Percentiles rank a stretch among this genome's conserved stretches.
phyloP scores from a whole-genome alignment of 2,888 invertebrate species.

The Toxonevra muliebris region DNA sequence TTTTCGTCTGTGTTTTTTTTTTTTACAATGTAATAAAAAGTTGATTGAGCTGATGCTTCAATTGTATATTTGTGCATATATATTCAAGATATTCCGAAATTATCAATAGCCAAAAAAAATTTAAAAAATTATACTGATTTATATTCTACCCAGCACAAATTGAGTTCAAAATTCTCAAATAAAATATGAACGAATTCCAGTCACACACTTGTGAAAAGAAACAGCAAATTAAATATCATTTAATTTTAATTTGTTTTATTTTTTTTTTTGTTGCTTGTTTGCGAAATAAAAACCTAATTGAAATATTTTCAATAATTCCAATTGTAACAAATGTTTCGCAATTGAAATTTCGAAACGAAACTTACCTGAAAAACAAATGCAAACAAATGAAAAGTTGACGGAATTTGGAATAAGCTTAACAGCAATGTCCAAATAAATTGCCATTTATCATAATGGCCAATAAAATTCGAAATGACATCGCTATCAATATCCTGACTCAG shows the following conservation, averaged over 20 bases:
- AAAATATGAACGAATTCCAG: too few relatives aligned
- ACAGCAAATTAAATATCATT: background rate
- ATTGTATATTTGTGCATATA: too few relatives aligned
- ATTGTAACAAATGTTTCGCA: too few relatives aligned
- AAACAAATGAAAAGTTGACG: constrained; percentile 73
- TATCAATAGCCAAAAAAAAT: too few relatives aligned
- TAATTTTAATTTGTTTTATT: background rate
- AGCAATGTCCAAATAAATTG: constrained; percentile 70
- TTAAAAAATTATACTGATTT: too few relatives aligned
- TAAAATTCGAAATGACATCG: constrained; percentile 68
- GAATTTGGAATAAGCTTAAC: constrained; percentile 70
- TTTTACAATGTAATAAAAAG: too few relatives aligned
- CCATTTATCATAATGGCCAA: constrained; percentile 72
- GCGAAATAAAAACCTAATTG: background rate
- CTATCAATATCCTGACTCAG: constrained; percentile 60
- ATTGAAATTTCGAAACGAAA: constrained; percentile 11
- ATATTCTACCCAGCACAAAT: too few relatives aligned
- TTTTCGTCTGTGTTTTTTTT: too few relatives aligned
- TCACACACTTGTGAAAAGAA: background rate
- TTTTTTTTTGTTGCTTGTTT: background rate
- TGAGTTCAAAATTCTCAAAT: too few relatives aligned
- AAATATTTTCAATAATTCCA: too few relatives aligned
- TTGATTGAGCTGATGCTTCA: too few relatives aligned
- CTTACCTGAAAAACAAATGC: constrained; percentile 69
- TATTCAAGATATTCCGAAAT: too few relatives aligned